Base-by-base conservation (phyloP, 2,888 invertebrate species). In the Zygaena filipendulae region DNA sequence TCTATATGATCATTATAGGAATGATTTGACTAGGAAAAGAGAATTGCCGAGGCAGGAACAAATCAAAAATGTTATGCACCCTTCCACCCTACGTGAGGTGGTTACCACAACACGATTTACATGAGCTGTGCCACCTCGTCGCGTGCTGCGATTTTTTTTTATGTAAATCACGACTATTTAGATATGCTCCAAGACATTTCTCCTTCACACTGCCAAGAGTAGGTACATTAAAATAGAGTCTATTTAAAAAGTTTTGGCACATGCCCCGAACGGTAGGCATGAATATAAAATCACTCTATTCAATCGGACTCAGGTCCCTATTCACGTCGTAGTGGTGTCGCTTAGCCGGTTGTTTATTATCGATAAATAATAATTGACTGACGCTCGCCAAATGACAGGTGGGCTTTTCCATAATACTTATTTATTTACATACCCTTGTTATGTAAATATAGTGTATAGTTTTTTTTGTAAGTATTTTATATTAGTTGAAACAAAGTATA, bases 41-140 rank as follows among this genome's bases (percentile, higher is more conserved):
- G 71, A 68, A 60, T 64, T 62, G 69, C 67, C 61, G 63, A 57
- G 57, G 57, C 59, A 62, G 68, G 67, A 67, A 75, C 71, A 75
- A 77, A 74, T 75, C 74, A 77, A 74, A 77, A 79, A 79, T 72
- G 75, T n/a, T 77, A 79, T 79, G 75, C 79, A 79, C 79, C 79
- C 79, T 75, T 68, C 63, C 53, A 41, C 36, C 45, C 52, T 64
- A 79, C 79, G 79, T 79, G 79, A 67, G 59, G 58, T 48, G 74
- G 50, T 63, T 71, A 44, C 55, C 55, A 64, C 63, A 49, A 47
- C 46, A 49, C 59, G 51, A 72, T 72, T 75, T 75, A 67, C 69
- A 68, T 70, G 64, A 59, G 52, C 52, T 52, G 52, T 57, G 53
- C 52, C 61, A 63, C 64, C 60, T 60, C 47, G 64, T 72, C 72